These are phyloP conservation scores for Blastomussa wellsi DNA, from an alignment of 92 coral and sea anemone species.

Conservation along the genomic window DNA sequence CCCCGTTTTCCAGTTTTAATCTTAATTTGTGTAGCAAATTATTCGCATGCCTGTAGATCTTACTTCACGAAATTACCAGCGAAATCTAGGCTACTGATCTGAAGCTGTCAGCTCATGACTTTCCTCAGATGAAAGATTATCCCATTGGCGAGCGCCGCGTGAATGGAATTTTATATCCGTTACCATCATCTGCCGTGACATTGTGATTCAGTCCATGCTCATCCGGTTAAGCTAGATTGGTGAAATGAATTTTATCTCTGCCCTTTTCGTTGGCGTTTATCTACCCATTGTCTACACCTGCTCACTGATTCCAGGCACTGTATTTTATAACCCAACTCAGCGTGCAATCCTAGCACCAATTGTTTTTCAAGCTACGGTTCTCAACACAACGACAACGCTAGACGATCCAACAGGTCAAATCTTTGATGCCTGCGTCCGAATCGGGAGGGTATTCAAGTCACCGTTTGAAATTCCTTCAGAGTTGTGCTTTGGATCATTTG, in stretches of 20 bases:
- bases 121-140: slow-evolving; percentile 18
- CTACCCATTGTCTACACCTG: slow-evolving; percentile 13
- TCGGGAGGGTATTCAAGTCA: slow-evolving; percentile 67
- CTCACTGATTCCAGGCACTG: slow-evolving; percentile 25
- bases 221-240: slow-evolving; percentile 12
- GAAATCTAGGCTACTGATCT: slow-evolving; percentile 9
- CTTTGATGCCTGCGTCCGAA: slow-evolving; percentile 69
- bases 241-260: slow-evolving; percentile 34
- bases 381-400: slow-evolving; percentile 60
- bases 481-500: slow-evolving; percentile 79
- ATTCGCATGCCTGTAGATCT: background rate
- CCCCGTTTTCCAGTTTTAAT: background rate
- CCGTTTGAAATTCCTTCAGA: slow-evolving; percentile 47
- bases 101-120: slow-evolving; percentile 8
- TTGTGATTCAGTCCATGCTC: background rate
- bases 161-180: slow-evolving; percentile 33
- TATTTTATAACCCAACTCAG: slow-evolving; percentile 55
- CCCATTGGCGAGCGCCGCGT: background rate
- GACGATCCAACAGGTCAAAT: slow-evolving; percentile 20
- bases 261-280: background rate
- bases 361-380: slow-evolving; percentile 77
- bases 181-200: slow-evolving; percentile 38
- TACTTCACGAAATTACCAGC: background rate
- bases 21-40: background rate
- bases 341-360: slow-evolving; percentile 84